Conservation (phyloP, 2,888 invertebrate genomes). For the Aethes cnicana region DNA sequence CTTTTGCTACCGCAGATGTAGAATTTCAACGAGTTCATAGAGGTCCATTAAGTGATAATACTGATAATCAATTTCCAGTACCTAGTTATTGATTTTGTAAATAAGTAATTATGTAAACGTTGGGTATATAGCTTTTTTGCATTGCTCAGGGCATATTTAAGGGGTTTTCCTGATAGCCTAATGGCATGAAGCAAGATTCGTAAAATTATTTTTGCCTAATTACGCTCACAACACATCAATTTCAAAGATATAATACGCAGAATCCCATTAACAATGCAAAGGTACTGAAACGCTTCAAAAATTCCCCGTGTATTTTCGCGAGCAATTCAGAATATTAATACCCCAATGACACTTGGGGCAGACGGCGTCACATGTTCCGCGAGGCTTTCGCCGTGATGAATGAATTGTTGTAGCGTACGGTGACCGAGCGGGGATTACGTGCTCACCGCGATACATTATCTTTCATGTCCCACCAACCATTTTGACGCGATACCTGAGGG, state of each 20-base stretch:
- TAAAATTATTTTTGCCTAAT: too few relatives aligned
- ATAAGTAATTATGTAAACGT: neutral
- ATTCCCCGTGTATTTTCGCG: constrained; percentile 22
- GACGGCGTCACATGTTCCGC: constrained; percentile 43
- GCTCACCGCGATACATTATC: constrained; percentile 47
- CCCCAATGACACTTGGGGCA: constrained; percentile 42
- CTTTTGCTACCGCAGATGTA: neutral
- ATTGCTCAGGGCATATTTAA: too few relatives aligned
- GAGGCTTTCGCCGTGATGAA: constrained; percentile 51
- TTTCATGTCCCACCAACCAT: constrained; percentile 40
- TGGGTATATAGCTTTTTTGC: too few relatives aligned
- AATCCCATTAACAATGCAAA: constrained; percentile 23
- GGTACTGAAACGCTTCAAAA: constrained; percentile 8
- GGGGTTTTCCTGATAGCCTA: too few relatives aligned
- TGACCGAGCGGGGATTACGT: constrained; percentile 59
- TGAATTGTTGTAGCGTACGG: constrained; percentile 51
- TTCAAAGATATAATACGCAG: constrained; percentile 23
- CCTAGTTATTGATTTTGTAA: constrained; percentile 3
- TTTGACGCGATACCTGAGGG: constrained; percentile 25
- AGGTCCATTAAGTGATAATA: neutral
- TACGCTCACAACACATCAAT: constrained; percentile 13
- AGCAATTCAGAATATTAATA: constrained; percentile 31
- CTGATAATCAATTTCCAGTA: too few relatives aligned
- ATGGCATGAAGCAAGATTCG: too few relatives aligned
- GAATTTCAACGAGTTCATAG: neutral